These are phyloP conservation scores for Falco berigora DNA, from an alignment of 2,797 vertebrate species.

Conservation along the genomic window DNA sequence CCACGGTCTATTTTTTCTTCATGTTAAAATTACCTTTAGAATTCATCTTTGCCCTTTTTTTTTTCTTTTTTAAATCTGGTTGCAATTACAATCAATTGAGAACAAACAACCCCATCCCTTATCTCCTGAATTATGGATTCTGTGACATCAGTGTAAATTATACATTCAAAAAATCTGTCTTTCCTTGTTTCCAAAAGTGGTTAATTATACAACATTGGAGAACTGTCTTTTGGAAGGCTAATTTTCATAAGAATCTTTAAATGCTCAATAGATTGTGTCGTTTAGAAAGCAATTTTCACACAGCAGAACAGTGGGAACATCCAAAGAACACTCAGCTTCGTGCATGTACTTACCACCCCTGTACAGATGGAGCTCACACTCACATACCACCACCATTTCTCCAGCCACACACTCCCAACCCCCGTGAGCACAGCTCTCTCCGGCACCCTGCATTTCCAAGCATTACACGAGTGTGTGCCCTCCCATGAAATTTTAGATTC, in stretches of 20 bases:
- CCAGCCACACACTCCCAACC: neutral
- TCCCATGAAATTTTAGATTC: neutral
- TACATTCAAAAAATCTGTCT: constrained; percentile 4
- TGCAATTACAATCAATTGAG: constrained; percentile 24
- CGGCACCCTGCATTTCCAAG: neutral
- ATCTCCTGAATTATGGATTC: constrained; percentile 6
- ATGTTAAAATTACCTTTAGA: neutral
- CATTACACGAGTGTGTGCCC: rapidly evolving
- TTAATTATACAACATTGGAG: neutral
- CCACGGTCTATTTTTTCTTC: neutral
- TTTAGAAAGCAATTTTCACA: neutral
- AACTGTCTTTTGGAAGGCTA: neutral
- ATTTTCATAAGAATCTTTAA: neutral
- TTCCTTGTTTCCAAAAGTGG: neutral
- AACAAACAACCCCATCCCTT: neutral
- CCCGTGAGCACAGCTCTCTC: neutral
- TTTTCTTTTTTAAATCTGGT: neutral
- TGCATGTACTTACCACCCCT: neutral
- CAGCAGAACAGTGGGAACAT: neutral
- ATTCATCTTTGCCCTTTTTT: neutral
- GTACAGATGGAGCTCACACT: neutral
- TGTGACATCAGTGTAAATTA: constrained; percentile 3
- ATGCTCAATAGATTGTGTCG: neutral
- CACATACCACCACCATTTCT: neutral
- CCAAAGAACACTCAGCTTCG: neutral